Conservation (phyloP, 2,113 vertebrate species). For the Xyrauchen texanus region DNA sequence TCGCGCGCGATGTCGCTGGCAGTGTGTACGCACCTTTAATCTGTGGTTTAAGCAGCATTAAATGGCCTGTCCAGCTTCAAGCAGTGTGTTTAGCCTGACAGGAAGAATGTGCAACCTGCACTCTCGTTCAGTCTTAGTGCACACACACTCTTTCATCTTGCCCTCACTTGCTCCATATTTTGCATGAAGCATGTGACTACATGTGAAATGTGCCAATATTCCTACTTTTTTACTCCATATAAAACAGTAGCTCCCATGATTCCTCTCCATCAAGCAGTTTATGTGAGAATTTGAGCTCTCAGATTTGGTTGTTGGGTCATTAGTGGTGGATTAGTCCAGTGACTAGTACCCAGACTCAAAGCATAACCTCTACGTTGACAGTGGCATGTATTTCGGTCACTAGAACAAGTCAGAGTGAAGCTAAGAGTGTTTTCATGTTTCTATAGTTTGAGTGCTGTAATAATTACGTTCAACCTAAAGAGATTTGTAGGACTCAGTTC, state of each 20-base stretch:
- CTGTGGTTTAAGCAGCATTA: slow-evolving; percentile 6
- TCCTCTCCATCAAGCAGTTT: background rate
- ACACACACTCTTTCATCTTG: slow-evolving; percentile 21
- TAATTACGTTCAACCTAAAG: too few species aligned
- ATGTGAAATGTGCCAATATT: background rate
- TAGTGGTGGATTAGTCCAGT: slow-evolving; percentile 23
- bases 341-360: slow-evolving; percentile 31
- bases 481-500: too few species aligned
- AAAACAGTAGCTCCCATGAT: slow-evolving; percentile 2
- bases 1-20: too few species aligned
- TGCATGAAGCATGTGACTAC: slow-evolving; percentile 25
- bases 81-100: slow-evolving; percentile 28
- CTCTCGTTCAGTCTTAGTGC: slow-evolving; percentile 3
- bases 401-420: too few species aligned
- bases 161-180: slow-evolving; percentile 36
- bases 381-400: background rate
- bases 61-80: background rate
- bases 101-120: background rate
- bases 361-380: background rate
- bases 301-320: slow-evolving; percentile 12
- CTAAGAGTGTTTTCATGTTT: too few species aligned
- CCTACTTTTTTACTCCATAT: background rate
- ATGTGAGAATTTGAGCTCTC: background rate
- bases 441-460: too few species aligned
- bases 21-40: too few species aligned